Base-by-base conservation (phyloP, 1,140 invertebrate genomes). In the Bombus consobrinus region DNA sequence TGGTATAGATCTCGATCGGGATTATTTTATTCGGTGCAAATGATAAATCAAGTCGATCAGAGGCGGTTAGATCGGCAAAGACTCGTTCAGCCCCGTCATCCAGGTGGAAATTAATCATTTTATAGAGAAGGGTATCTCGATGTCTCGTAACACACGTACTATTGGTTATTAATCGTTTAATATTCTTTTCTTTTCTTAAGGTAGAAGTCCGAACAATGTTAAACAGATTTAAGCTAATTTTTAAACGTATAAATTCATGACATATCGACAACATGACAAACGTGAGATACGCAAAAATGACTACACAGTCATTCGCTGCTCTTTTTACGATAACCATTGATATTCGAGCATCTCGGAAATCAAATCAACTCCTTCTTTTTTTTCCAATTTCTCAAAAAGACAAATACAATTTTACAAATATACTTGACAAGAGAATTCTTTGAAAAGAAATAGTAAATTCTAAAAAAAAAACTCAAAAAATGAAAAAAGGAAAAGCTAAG, bases 81-180 rank as follows among this genome's bases (percentile, higher is more conserved):
- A 41, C 69, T 41, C 37, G 69, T 71, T 72, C 39, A n/a, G 39
- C 69, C 25, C 28, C 25, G 69, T 72, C 69, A 72, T 72, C 69
- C 34, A 43, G 37, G 25, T 39, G 37, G 68, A 12, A n/a, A 72
- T 72, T 72, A 72, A 72, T 72, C 69, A 39, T 41, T 72, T 72
- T 41, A 5, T 3, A 72, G 25, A n/a, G 25, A 41, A 43, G 6
- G 12, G 2, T 13, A 12, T 28, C 10, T 37, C 68, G 68, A 69
- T 39, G 34, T 37, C 68, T 71, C 37, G 12, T 28, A 39, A 41
- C 68, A 62, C 28, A 15, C n/a, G 69, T 28, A 9, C 25, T 15
- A 15, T 71, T 22, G 3, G 4, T 71, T 39, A 39, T 71, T 39
- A 71, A 71, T 71, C 68, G 68, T 37, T 25, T 66, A 8, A 66